Base-by-base conservation (phyloP, 1,140 invertebrate genomes). In the Drosophila micromelanica region DNA sequence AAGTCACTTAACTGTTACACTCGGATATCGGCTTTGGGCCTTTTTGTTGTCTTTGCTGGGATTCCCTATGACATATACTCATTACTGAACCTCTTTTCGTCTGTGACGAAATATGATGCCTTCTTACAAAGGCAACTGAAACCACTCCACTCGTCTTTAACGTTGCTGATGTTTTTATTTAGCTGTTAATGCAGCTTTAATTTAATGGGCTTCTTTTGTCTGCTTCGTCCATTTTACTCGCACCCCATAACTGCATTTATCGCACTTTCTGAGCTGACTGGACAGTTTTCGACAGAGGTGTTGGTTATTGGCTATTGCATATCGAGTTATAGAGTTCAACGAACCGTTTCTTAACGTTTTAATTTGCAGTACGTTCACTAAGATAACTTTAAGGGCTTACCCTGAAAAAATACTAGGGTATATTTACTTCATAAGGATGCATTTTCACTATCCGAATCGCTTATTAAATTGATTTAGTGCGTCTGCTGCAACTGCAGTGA, bases 391-490 rank as follows among this genome's bases (percentile, higher is more conserved):
- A 13, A 15, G 23, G 42, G 32, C 27, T 27, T 56, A 35, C 7
- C 32, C 32, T 35, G 8, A 0, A 9, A 1, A 6, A 6, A 27
- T 6, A 27, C 27, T 27, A 27, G 1, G 27, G 6, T 35, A 7
- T 8, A 35, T 35, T 35, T 7, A 35, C 9, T 35, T 35, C 32
- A 35, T 9, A 35, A 8, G 5, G 6, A 30, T 30, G 30, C 8
- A 2, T 35, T 8, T 35, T 35, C 6, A 35, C 32, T 35, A 35
- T 9, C 6, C 32, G 7, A 45, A 48, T 71, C 62, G 32, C n/a
- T n/a, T 54, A 77, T 78, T 63, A 81, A 87, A 85, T 87, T 86
- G 82, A 86, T 81, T 78, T 85, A 84, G 80, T 84, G 80, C 80
- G 80, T 79, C 76, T 79, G 63, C 51, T 54, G 64, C 69, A 43